phyloP scores from a whole-genome alignment of 2,797 vertebrate species.

The Cyprinodon diabolis region DNA sequence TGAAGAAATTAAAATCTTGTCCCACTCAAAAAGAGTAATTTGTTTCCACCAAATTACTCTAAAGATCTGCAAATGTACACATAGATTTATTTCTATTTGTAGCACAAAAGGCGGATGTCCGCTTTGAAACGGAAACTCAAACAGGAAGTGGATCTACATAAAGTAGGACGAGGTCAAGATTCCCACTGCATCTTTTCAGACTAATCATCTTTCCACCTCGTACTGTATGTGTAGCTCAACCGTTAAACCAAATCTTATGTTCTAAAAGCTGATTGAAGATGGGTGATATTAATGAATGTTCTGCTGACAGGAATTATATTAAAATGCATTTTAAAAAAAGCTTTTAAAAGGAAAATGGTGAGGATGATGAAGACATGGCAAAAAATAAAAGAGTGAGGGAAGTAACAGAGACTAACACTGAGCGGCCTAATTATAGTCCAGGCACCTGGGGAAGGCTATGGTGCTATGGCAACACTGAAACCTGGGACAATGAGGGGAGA shows the following conservation, averaged over 20 bases:
- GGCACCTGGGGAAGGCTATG: conserved; percentile 50
- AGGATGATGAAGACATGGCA: neutral
- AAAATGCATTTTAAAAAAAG: conserved; percentile 14
- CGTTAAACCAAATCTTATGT: conserved; percentile 59
- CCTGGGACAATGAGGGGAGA: conserved; percentile 27
- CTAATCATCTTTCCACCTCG: conserved; percentile 12
- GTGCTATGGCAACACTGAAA: conserved; percentile 60
- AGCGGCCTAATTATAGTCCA: conserved; percentile 64
- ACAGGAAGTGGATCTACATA: conserved; percentile 61
- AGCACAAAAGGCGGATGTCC: conserved; percentile 57
- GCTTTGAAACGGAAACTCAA: conserved; percentile 16
- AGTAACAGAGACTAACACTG: conserved; percentile 30
- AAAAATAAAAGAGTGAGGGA: conserved; percentile 3
- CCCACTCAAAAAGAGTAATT: conserved; percentile 4
- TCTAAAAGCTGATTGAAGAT: conserved; percentile 24
- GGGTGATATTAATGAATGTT: neutral
- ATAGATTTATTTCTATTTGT: neutral
- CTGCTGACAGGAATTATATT: conserved; percentile 20
- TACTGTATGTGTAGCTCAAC: conserved; percentile 9
- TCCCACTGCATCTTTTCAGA: conserved; percentile 22
- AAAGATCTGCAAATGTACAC: neutral
- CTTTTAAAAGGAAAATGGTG: conserved; percentile 2
- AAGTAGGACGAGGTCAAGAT: conserved; percentile 36
- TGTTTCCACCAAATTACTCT: conserved; percentile 11
- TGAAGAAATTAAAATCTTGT: neutral